These are phyloP conservation scores for Heliconius sara DNA, from an alignment of 2,888 invertebrate genomes.

Conservation along the genomic window DNA sequence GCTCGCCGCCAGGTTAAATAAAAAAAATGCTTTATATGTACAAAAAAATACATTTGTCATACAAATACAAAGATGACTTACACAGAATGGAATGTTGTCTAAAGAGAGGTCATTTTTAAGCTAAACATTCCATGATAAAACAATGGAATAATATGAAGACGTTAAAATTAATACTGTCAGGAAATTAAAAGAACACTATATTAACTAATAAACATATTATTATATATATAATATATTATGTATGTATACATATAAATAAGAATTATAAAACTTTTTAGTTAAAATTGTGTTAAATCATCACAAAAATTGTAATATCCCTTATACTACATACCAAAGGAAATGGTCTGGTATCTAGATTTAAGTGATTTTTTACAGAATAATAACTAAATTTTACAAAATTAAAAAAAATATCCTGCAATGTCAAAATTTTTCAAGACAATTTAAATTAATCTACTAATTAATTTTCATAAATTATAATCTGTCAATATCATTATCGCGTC, in stretches of 20 bases:
- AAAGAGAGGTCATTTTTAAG: background rate
- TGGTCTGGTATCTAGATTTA: no score
- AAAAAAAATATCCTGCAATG: no score
- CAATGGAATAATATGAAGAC: background rate
- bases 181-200: background rate
- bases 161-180: constrained; percentile 13
- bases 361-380: no score
- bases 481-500: background rate
- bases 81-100: constrained; percentile 14
- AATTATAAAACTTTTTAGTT: no score
- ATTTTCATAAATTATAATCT: no score
- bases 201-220: background rate
- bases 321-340: no score
- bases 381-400: no score
- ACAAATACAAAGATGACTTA: constrained; percentile 4
- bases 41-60: constrained; percentile 1
- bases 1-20: background rate
- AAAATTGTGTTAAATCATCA: no score
- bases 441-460: no score
- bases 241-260: background rate
- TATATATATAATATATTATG: background rate
- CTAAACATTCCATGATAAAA: background rate
- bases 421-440: no score
- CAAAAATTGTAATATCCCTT: no score
- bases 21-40: background rate